Evolutionary conservation across 2,888 invertebrate species (phyloP), one percentile per base, ranked within the genome.

Genomic region (Escarpia spicata): DNA sequence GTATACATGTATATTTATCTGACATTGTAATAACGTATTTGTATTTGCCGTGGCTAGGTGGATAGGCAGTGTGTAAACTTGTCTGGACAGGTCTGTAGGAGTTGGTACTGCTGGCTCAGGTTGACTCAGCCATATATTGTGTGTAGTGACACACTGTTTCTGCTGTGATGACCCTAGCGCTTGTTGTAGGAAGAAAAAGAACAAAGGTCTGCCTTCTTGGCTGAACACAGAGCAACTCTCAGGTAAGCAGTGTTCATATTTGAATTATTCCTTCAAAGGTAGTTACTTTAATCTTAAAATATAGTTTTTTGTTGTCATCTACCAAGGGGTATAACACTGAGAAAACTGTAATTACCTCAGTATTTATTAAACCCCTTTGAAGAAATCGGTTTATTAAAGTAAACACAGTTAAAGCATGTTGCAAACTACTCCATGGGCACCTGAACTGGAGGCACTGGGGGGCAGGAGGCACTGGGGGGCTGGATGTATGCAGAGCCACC

Each of bases 191-290:
- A 91, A 91, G 26, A n/a, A 91, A 44, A n/a, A 91, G 44, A 44
- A 91, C 15, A 91, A 91, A 91, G 91, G 91, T 8, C 26, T 91
- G 44, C 91, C 91, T 0, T 91, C 91, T 6, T 91, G 91, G 91
- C 91, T 91, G 37, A 91, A 91, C 43, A 44, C 43, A 91, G 37
- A 91, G 91, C 43, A 43, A 19, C 43, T 26, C 44, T 44, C 91
- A 91, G 91, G 91, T 91, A 4, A 91, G 91, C 6, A 19, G 31
- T 26, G 31, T 43, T 91, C 19, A 91, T 3, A 37, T 43, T 37
- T n/a, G 3, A 43, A 91, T 4, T n/a, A 43, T 43, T 19, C 43
- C 91, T 44, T 43, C 43, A 43, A 37, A 91, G 1, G 37, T 91
- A 26, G 91, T 43, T 91, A 91, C 91, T 43, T 44, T 43, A 44